Base-by-base conservation (phyloP, 37 sponge, comb jelly and placozoan species). In the Axinella damicornis region DNA sequence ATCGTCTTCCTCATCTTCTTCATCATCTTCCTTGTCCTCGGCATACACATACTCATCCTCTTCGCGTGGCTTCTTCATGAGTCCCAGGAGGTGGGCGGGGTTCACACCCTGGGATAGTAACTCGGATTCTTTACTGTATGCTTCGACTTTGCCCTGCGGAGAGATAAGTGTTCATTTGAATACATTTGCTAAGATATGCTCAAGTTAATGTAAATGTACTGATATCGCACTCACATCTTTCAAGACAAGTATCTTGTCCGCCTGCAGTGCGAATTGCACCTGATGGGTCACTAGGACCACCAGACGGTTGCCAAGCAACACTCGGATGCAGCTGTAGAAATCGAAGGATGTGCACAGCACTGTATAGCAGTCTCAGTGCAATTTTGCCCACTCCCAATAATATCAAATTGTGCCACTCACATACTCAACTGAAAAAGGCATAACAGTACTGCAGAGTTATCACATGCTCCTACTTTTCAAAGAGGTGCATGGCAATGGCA, bases 271-370 rank as follows among this genome's bases (percentile, higher is more conserved):
- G 75, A 86, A 94, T 60, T 95, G 95, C 34, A 91, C 67, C 70
- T 95, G 95, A 25, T 95, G 95, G 22, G 95, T 95, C 33, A 95
- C 92, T 52, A 95, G 62, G n/a, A 95, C 70, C 18, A 91, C 89
- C n/a, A 79, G 28, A 17, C 65, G 56, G 53, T 91, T 80, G 13
- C 27, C 54, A 24, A 95, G 78, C 2, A 95, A 59, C 13, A 89
- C 95, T 46, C 46, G 46, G 46, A 46, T 46, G 46, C 46, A 46
- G 46, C 46, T 46, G 46, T 46, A 46, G 9, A 9, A 46, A 46
- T 12, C 9, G 9, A 12, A 46, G 46, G 9, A n/a, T n/a, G n/a
- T n/a, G n/a, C n/a, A n/a, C n/a, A n/a, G n/a, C n/a, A n/a, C n/a
- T n/a, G n/a, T n/a, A n/a, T n/a, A n/a, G n/a, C n/a, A n/a, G n/a